Evolutionary conservation across 2,113 vertebrate genomes (phyloP), one percentile per base, ranked within the genome.

Genomic region (Sorex fumeus): DNA sequence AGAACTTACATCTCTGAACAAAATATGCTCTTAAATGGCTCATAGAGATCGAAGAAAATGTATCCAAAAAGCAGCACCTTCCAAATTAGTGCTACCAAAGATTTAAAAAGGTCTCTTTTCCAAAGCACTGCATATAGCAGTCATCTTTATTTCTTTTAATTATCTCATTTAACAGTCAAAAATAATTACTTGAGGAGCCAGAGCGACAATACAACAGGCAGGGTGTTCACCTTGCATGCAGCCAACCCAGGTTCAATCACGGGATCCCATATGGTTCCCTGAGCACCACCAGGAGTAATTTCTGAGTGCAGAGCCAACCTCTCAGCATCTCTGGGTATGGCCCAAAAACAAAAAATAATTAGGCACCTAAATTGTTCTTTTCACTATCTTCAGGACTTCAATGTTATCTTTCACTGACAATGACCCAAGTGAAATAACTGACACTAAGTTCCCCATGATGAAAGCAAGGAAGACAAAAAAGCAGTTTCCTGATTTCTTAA

Each of bases 371-470:
- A 13, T 50, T 89, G 60, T 47, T 90, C 86, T 88, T 83, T 92
- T 89, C 64, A 91, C 28, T 87, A 77, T 92, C 78, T 87, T 82
- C 30, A 89, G 82, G 1, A 85, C 60, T 90, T 90, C 66, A 78
- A 16, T 64, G 88, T 82, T 40, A 84, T 76, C 88, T 67, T 94
- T 87, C 62, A 87, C 43, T 75, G 15, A 87, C 74, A 95, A 90
- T 34, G 9, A 93, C 21, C 72, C 21, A 88, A 34, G 83, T n/a
- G 50, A 96, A 89, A 89, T 70, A 87, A 87, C 45, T 86, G 84
- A 82, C 95, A 88, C 57, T 81, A 95, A 92, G 34, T 83, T 92
- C n/a, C n/a, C 66, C 47, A 67, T 13, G 1, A 84, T 69, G 13
- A 40, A 70, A 91, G 10, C 57, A 60, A 77, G 9, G 70, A 7